These are phyloP conservation scores for Colletes gigas DNA, from an alignment of 1,140 invertebrate species.

Conservation along the genomic window DNA sequence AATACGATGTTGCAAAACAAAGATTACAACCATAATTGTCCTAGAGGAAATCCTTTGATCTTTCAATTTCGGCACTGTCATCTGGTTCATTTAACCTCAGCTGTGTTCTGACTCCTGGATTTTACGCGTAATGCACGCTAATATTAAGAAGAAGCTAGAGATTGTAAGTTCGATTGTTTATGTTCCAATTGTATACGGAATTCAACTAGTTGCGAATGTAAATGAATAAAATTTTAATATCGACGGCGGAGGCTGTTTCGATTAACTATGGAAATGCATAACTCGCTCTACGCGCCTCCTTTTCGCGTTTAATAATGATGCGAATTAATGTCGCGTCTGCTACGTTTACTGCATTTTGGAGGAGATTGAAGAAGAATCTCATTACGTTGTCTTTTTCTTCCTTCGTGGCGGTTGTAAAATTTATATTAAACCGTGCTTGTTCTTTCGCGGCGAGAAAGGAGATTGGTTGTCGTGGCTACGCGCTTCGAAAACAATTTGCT, in stretches of 20 bases:
- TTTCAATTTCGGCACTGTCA: slow-evolving; percentile 66
- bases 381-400: slow-evolving; percentile 14
- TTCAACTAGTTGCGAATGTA: not conserved
- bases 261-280: slow-evolving; percentile 18
- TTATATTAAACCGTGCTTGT: slow-evolving; percentile 45
- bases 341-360: slow-evolving; percentile 1
- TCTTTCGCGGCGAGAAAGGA: slow-evolving; percentile 1
- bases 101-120: too few species aligned
- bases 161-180: too few species aligned
- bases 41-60: slow-evolving; percentile 69
- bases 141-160: too few species aligned
- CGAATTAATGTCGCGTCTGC: slow-evolving; percentile 35
- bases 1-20: slow-evolving; percentile 39
- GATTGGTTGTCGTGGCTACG: slow-evolving; percentile 2
- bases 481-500: not conserved
- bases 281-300: not conserved
- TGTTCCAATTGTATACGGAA: too few species aligned
- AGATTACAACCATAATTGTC: slow-evolving; percentile 39
- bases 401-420: slow-evolving; percentile 10
- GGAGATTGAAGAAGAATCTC: slow-evolving; percentile 43
- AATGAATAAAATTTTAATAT: slow-evolving; percentile 19
- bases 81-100: slow-evolving; percentile 5
- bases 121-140: too few species aligned
- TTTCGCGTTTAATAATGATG: slow-evolving; percentile 21
- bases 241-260: not conserved